These are phyloP conservation scores for Temnothorax longispinosus DNA, from an alignment of 1,140 invertebrate genomes.

Conservation along the genomic window DNA sequence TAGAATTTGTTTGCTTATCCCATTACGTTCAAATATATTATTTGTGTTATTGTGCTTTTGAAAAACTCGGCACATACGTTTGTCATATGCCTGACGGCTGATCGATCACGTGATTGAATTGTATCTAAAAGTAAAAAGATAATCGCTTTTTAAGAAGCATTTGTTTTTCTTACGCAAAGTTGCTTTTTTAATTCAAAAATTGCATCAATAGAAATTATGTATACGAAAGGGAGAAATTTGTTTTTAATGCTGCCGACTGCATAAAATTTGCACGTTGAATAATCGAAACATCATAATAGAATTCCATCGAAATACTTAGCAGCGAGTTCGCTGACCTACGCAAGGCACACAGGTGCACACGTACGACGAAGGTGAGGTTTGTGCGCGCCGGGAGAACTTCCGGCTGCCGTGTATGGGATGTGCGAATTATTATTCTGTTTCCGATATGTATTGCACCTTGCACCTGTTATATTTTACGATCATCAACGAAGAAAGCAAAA, in stretches of 20 bases:
- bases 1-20: not conserved
- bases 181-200: not conserved
- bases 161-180: not conserved
- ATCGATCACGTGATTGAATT: not conserved
- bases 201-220: not conserved
- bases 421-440: constrained; percentile 15
- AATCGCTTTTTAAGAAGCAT: not conserved
- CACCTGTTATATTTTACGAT: constrained; percentile 6
- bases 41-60: not conserved
- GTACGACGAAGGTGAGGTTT: constrained; percentile 39
- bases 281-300: constrained; percentile 49
- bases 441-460: constrained; percentile 17
- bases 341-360: constrained; percentile 51
- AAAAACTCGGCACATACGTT: not conserved
- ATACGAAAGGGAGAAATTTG: not conserved
- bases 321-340: constrained; percentile 72
- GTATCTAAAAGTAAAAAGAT: not conserved
- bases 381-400: constrained; percentile 65
- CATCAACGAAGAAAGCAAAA: not conserved
- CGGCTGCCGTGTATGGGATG: constrained; percentile 69
- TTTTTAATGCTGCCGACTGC: not conserved
- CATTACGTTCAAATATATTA: not conserved
- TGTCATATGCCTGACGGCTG: not conserved
- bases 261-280: not conserved
- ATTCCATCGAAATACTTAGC: constrained; percentile 65